phyloP scores from a whole-genome alignment of 2,797 vertebrate genomes.

The Meriones psammophilus region DNA sequence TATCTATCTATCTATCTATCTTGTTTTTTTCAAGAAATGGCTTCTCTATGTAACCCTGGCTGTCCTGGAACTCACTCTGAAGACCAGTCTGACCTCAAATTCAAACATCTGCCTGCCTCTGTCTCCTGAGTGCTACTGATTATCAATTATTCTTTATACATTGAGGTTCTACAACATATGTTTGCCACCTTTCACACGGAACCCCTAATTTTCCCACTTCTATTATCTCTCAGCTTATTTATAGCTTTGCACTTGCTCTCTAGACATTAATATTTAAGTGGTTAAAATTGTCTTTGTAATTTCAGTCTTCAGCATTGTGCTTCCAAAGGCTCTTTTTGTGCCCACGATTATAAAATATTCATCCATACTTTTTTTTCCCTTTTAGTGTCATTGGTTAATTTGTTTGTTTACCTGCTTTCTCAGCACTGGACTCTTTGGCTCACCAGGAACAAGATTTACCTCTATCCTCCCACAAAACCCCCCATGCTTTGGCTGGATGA shows the following conservation, averaged over 20 bases:
- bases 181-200: not conserved
- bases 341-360: not conserved
- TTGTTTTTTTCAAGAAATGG: not conserved
- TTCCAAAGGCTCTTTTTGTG: not conserved
- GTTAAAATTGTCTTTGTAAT: not conserved
- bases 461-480: not conserved
- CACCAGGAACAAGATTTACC: not conserved
- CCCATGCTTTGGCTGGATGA: not conserved
- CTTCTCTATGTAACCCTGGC: not conserved
- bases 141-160: slow-evolving; percentile 34
- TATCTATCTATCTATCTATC: not conserved
- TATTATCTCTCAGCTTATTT: not conserved
- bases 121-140: not conserved
- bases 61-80: not conserved
- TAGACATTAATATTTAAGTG: not conserved
- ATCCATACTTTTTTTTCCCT: not conserved
- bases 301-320: not conserved
- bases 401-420: not conserved
- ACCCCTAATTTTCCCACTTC: not conserved
- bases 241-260: not conserved
- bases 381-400: not conserved
- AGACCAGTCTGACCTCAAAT: not conserved
- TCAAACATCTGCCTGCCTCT: not conserved
- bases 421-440: not conserved
- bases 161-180: not conserved